A percentile compares a stretch with the other conserved stretches of the same genome.
These are phyloP conservation scores for Acromyrmex heyeri DNA, from an alignment of 1,140 invertebrate species.

Conservation along the genomic window DNA sequence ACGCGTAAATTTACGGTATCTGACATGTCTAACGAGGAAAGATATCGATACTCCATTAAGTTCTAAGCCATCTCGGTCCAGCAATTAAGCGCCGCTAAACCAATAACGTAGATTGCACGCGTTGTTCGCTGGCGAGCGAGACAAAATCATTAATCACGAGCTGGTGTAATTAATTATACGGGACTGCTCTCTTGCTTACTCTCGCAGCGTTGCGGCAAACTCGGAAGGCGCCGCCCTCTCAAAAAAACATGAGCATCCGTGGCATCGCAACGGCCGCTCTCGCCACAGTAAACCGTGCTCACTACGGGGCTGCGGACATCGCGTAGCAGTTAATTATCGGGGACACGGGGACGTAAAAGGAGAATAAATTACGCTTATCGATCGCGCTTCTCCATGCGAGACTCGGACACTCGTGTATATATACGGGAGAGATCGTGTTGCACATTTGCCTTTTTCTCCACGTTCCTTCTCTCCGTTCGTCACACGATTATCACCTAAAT, in stretches of 20 bases:
- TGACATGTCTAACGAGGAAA: neutral
- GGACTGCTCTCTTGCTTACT: neutral
- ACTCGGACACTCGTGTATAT: neutral
- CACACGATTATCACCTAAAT: neutral
- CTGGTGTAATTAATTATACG: constrained; percentile 65
- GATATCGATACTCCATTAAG: constrained; percentile 26
- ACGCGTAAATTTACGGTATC: neutral
- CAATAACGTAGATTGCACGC: constrained; percentile 41
- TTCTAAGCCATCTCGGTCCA: neutral
- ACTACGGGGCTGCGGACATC: constrained; percentile 13
- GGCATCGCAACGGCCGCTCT: constrained; percentile 24
- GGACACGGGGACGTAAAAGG: constrained; percentile 41
- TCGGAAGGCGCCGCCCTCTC: constrained; percentile 26
- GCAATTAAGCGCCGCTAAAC: constrained; percentile 50
- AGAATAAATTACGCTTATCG: constrained; percentile 66
- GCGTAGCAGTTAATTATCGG: constrained; percentile 64
- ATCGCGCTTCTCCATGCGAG: constrained; percentile 54
- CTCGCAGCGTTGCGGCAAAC: neutral
- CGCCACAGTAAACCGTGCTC: constrained; percentile 30
- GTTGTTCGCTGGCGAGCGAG: constrained; percentile 25
- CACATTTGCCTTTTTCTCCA: constrained; percentile 28
- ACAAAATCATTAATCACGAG: constrained; percentile 60
- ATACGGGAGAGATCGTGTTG: constrained; percentile 20
- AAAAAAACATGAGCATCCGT: constrained; percentile 30
- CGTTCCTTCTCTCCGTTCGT: neutral